Evolutionary conservation across 2,797 vertebrate genomes (phyloP).

Genomic region (Bradypodion ventrale): DNA sequence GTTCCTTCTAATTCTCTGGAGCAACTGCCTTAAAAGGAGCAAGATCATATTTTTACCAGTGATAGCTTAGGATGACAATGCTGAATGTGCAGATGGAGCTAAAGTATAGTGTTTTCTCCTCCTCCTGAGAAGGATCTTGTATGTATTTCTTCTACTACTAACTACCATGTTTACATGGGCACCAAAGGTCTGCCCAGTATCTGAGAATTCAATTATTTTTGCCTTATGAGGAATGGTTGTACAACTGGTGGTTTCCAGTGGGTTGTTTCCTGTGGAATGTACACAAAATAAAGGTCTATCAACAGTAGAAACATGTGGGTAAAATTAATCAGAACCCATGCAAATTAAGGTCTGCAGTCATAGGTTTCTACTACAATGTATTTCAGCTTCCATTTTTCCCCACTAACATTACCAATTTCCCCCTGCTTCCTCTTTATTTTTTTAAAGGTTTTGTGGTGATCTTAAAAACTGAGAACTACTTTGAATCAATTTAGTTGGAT

Average conservation of each 20-base stretch:
- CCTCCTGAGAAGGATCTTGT: too few relatives aligned
- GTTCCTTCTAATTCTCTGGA: neutral
- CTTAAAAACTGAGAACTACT: neutral
- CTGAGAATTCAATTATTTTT: neutral
- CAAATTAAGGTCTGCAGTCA: neutral
- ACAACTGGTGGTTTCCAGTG: neutral
- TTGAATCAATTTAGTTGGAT: neutral
- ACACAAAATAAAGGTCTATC: too few relatives aligned
- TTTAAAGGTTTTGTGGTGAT: neutral
- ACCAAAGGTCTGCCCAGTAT: neutral
- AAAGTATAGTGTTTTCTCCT: neutral
- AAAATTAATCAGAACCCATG: neutral
- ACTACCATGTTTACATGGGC: neutral
- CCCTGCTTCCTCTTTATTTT: neutral
- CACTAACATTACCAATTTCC: neutral
- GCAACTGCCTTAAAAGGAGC: neutral
- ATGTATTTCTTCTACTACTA: neutral
- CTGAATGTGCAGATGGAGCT: neutral
- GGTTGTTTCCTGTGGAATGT: neutral
- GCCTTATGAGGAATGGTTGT: neutral
- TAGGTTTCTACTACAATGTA: neutral
- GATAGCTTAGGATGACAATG: neutral
- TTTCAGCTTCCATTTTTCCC: neutral
- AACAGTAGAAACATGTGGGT: neutral
- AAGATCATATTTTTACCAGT: neutral